Evolutionary conservation across 2,113 vertebrate species (phyloP).

Genomic region (Bungarus multicinctus): DNA sequence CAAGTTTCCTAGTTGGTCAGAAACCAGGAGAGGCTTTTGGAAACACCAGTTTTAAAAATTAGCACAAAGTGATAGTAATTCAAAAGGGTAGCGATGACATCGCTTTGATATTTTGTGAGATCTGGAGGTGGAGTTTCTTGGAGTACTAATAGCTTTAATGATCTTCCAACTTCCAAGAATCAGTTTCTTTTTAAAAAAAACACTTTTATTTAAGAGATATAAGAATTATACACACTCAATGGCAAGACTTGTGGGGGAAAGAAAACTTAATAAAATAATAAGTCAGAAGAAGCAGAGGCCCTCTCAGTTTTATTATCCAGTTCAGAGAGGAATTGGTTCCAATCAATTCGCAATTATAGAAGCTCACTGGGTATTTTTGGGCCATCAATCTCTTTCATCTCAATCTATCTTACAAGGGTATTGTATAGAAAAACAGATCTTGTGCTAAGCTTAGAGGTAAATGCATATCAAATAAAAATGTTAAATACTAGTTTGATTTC

Average conservation of each 20-base stretch:
- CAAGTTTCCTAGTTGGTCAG: conserved; percentile 43
- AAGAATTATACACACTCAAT: not conserved
- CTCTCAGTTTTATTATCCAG: not conserved
- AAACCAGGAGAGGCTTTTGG: not conserved
- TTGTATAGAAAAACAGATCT: not conserved
- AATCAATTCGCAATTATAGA: not conserved
- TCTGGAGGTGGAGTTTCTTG: not conserved
- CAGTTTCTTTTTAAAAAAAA: not conserved
- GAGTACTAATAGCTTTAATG: not conserved
- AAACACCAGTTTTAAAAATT: conserved; percentile 27
- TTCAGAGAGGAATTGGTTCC: not conserved
- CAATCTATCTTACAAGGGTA: not conserved
- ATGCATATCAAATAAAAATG: not conserved
- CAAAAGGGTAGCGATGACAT: not conserved
- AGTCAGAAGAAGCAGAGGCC: not conserved
- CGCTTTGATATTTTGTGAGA: not conserved
- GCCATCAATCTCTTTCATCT: not conserved
- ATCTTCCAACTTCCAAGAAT: not conserved
- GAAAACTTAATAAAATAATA: not conserved
- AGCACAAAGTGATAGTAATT: conserved; percentile 47
- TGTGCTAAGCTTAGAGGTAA: not conserved
- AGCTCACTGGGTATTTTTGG: not conserved
- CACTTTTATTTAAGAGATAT: not conserved
- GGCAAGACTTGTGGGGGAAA: not conserved
- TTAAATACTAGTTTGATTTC: not conserved